These are phyloP conservation scores for Mesocricetus auratus DNA, from an alignment of 2,113 vertebrate species.

Conservation along the genomic window DNA sequence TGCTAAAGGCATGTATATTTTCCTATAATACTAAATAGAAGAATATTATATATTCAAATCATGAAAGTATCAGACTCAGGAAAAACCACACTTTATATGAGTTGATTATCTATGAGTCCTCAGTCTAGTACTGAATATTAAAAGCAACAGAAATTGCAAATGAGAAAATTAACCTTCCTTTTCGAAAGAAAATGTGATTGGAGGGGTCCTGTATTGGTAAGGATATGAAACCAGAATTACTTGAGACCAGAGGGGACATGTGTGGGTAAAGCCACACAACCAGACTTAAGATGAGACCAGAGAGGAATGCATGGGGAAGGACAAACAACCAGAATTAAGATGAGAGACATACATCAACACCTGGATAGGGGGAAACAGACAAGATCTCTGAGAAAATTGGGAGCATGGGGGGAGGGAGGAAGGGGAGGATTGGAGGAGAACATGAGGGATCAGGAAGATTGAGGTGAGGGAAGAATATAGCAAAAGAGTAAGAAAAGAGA, in stretches of 20 bases:
- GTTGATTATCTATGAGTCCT: background rate
- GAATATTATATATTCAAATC: background rate
- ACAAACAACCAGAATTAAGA: background rate
- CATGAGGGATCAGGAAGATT: too few species aligned
- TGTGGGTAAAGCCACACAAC: too few species aligned
- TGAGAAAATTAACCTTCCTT: background rate
- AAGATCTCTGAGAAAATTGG: too few species aligned
- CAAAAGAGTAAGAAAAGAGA: too few species aligned
- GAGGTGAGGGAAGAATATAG: too few species aligned
- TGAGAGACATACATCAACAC: background rate
- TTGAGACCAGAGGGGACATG: too few species aligned
- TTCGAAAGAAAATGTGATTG: background rate
- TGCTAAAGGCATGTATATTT: background rate
- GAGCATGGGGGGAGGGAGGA: too few species aligned
- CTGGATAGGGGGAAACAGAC: too few species aligned
- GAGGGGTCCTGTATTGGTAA: background rate
- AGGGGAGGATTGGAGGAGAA: too few species aligned
- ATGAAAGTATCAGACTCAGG: background rate
- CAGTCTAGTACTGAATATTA: background rate
- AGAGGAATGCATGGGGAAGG: background rate
- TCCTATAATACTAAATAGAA: background rate
- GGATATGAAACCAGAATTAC: background rate
- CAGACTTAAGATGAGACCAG: background rate
- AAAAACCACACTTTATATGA: background rate
- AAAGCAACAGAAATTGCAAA: background rate